Evolutionary conservation across 2,888 invertebrate genomes (phyloP).

Genomic region (Eristalis intricaria): DNA sequence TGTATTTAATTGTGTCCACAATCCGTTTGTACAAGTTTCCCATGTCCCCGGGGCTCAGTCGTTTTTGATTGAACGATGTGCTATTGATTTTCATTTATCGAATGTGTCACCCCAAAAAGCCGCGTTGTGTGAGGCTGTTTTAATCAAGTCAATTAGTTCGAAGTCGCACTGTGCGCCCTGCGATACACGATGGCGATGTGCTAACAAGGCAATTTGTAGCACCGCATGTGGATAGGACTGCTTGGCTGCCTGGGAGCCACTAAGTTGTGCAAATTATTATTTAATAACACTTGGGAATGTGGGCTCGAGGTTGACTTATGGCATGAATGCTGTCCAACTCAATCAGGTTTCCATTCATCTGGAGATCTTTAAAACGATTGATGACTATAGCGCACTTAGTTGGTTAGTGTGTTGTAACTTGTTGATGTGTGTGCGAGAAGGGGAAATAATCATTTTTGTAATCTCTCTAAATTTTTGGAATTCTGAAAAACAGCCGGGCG

Average conservation of each 20-base stretch:
- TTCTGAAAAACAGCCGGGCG: too few species aligned
- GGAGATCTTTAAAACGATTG: too few species aligned
- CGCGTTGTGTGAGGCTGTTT: neutral
- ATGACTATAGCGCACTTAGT: too few species aligned
- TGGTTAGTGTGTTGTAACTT: too few species aligned
- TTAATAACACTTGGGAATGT: neutral
- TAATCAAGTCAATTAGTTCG: neutral
- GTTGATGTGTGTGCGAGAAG: too few species aligned
- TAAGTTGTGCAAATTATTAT: neutral
- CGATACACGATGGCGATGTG: neutral
- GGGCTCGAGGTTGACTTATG: neutral
- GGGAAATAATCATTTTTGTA: too few species aligned
- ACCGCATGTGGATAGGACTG: neutral
- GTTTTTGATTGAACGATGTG: neutral
- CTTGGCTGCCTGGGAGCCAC: neutral
- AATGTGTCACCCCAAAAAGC: neutral
- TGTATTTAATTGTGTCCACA: neutral
- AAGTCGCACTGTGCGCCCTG: neutral
- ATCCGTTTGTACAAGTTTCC: neutral
- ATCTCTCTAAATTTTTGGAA: too few species aligned
- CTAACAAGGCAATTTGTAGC: neutral
- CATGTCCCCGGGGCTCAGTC: neutral
- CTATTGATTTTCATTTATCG: slow-evolving; percentile 21
- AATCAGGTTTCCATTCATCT: too few species aligned
- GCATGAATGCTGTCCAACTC: neutral